Conservation (phyloP, 2,888 invertebrate genomes). For the Caradrina kadenii region DNA sequence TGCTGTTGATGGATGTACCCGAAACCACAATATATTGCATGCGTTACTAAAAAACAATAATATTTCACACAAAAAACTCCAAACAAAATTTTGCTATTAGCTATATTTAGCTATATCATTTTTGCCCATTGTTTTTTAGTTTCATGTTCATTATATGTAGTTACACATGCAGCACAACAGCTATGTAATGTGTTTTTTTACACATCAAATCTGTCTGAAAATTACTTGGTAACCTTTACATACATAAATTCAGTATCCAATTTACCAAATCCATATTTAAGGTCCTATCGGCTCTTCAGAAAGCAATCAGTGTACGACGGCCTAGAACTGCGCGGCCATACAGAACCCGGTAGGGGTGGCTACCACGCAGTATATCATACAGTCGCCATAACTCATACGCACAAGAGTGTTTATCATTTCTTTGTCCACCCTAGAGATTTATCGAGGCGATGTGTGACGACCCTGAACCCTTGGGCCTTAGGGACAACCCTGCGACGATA, state of each 20-base stretch:
- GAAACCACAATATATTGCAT: no score
- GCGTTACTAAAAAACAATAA: no score
- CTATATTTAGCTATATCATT: no score
- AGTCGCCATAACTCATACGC: conserved; percentile 62
- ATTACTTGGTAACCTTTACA: no score
- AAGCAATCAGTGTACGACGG: conserved; percentile 48
- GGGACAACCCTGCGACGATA: conserved; percentile 54
- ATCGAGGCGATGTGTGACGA: conserved; percentile 60
- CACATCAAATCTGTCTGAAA: no score
- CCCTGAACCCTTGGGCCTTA: conserved; percentile 59
- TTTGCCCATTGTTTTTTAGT: no score
- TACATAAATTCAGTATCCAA: conserved; percentile 1
- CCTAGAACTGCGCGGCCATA: conserved; percentile 36
- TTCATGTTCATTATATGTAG: no score
- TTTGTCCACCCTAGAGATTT: conserved; percentile 68
- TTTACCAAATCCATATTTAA: conserved; percentile 10
- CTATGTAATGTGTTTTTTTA: no score
- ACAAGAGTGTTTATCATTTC: conserved; percentile 67
- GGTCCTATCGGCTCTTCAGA: conserved; percentile 11
- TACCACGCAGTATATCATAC: conserved; percentile 62
- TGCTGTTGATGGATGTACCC: no score
- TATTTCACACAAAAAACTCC: no score
- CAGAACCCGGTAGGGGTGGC: conserved; percentile 46
- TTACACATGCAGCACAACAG: no score
- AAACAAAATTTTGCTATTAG: no score